Evolutionary conservation across 1,140 invertebrate genomes (phyloP).

Genomic region (Sitophilus oryzae): DNA sequence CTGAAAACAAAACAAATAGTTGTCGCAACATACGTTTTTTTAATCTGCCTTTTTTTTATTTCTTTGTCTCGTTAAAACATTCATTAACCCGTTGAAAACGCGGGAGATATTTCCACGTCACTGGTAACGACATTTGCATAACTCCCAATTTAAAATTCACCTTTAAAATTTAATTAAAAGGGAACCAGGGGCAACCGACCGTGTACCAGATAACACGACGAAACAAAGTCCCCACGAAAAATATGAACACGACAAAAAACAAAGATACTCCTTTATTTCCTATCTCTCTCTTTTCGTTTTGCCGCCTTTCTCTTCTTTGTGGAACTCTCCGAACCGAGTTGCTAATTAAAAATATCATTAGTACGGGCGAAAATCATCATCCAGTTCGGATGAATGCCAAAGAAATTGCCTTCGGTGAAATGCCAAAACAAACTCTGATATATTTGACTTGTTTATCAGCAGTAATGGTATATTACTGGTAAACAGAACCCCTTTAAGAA

Average conservation of each 20-base stretch:
- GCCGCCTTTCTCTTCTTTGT: no score
- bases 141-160: not conserved
- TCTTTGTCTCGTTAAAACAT: slow-evolving; percentile 21
- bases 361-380: not conserved
- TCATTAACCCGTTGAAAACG: not conserved
- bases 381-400: no score
- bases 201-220: not conserved
- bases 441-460: no score
- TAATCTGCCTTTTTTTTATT: no score
- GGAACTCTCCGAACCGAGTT: not conserved
- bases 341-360: not conserved
- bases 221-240: not conserved
- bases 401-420: no score
- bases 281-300: no score
- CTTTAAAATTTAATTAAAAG: not conserved
- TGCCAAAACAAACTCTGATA: no score
- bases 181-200: not conserved
- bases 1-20: no score
- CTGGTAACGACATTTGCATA: not conserved
- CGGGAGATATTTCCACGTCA: not conserved
- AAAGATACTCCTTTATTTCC: no score
- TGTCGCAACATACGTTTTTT: no score
- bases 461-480: no score
- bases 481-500: no score
- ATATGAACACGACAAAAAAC: not conserved